Evolutionary conservation across 2,113 vertebrate genomes (phyloP).

Genomic region (Tyto alba): DNA sequence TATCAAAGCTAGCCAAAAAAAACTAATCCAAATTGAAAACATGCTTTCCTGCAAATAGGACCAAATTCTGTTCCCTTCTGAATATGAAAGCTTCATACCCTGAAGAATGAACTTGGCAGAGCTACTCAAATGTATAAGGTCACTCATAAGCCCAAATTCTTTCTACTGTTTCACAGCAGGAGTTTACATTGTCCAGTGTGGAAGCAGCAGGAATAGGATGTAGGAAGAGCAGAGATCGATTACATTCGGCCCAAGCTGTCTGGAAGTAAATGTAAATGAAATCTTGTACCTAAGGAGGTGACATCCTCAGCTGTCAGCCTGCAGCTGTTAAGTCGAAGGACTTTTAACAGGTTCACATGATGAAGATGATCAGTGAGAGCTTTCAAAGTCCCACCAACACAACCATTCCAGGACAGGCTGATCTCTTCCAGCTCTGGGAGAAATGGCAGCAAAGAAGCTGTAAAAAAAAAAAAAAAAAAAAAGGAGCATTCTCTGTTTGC

Average conservation of each 20-base stretch:
- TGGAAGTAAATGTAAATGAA: neutral
- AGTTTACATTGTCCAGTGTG: neutral
- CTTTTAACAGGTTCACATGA: slow-evolving; percentile 70
- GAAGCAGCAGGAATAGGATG: neutral
- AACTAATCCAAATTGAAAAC: neutral
- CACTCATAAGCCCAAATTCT: neutral
- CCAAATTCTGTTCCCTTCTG: neutral
- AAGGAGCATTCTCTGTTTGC: too few species aligned
- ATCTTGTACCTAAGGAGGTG: slow-evolving; percentile 74
- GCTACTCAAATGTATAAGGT: neutral
- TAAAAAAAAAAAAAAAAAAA: neutral
- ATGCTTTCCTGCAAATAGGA: neutral
- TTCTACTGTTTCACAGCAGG: neutral
- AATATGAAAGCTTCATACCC: neutral
- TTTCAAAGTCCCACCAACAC: slow-evolving; percentile 75
- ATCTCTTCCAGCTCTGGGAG: slow-evolving; percentile 82
- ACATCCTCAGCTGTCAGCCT: slow-evolving; percentile 78
- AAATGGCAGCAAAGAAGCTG: slow-evolving; percentile 65
- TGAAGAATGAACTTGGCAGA: neutral
- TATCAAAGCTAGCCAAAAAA: neutral
- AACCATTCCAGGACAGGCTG: slow-evolving; percentile 87
- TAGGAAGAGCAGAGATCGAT: neutral
- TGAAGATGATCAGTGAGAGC: slow-evolving; percentile 75
- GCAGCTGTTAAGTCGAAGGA: slow-evolving; percentile 80
- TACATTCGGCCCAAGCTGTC: neutral